Percentiles rank a stretch among this genome's conserved stretches.
These are phyloP conservation scores for Ditula angustiorana DNA, from an alignment of 2,888 invertebrate species.

Conservation along the genomic window DNA sequence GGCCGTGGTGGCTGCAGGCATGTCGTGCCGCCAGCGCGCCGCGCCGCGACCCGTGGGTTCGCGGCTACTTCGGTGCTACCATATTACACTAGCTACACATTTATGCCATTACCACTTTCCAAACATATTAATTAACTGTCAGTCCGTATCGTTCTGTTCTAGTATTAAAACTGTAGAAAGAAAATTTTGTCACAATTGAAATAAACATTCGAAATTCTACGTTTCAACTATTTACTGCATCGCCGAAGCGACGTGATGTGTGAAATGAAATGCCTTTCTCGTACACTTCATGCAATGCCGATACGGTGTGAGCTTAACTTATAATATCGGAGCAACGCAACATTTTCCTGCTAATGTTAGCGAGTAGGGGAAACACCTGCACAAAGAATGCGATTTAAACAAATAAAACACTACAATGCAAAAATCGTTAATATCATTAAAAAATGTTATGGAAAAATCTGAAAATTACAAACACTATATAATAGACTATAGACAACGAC, in stretches of 20 bases:
- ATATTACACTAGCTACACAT: conserved; percentile 77
- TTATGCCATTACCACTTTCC: conserved; percentile 66
- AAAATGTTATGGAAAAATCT: conserved; percentile 72
- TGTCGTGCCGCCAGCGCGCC: too few species aligned
- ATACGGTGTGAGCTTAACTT: conserved; percentile 60
- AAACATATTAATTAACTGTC: conserved; percentile 77
- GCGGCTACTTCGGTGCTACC: conserved; percentile 62
- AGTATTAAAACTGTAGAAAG: conserved; percentile 40
- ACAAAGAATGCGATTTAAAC: conserved; percentile 83
- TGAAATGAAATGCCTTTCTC: conserved; percentile 67
- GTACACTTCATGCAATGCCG: conserved; percentile 74
- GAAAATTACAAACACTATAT: conserved; percentile 63
- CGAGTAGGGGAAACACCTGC: conserved; percentile 84
- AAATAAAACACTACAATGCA: conserved; percentile 82
- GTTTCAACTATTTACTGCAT: conserved; percentile 56
- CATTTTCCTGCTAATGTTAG: conserved; percentile 85
- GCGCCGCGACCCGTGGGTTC: conserved; percentile 34
- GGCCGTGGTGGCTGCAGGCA: conserved; percentile 60
- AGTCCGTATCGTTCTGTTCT: conserved; percentile 50
- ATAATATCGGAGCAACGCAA: conserved; percentile 79
- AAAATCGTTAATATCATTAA: conserved; percentile 65
- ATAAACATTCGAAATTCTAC: conserved; percentile 52
- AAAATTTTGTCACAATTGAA: conserved; percentile 39
- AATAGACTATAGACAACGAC: conserved; percentile 57
- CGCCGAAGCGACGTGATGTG: conserved; percentile 65